These are phyloP conservation scores for Megaptera novaeangliae DNA, from an alignment of 2,113 vertebrate species.

Conservation along the genomic window DNA sequence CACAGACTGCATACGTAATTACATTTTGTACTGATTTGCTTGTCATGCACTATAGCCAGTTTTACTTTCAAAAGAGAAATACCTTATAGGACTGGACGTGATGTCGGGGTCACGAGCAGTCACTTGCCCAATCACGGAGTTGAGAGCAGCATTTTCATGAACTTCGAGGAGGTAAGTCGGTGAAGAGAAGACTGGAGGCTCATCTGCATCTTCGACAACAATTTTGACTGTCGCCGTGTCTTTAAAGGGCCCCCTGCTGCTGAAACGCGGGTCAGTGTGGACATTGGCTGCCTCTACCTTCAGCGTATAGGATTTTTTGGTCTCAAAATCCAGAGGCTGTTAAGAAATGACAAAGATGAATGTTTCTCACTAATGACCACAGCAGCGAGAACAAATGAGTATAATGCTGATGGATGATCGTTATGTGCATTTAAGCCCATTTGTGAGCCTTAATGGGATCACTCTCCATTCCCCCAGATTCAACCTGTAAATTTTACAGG, in stretches of 20 bases:
- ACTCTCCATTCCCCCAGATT: constrained; percentile 52
- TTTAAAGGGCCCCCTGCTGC: constrained; percentile 90
- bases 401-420: constrained; percentile 78
- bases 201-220: constrained; percentile 92
- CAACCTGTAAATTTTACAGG: constrained; percentile 69
- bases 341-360: constrained; percentile 81
- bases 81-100: constrained; percentile 92
- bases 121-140: constrained; percentile 92
- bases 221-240: constrained; percentile 95
- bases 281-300: constrained; percentile 95
- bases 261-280: constrained; percentile 87
- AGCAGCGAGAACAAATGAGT: constrained; percentile 76
- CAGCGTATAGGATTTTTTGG: constrained; percentile 91
- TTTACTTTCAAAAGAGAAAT: constrained; percentile 45
- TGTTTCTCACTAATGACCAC: constrained; percentile 78
- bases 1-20: accelerated
- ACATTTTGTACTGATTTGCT: not conserved
- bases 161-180: constrained; percentile 92
- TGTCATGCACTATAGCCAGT: accelerated
- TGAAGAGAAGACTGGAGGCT: constrained; percentile 93
- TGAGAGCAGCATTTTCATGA: constrained; percentile 93
- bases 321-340: constrained; percentile 96
- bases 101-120: constrained; percentile 91
- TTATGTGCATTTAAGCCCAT: constrained; percentile 65
- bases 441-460: constrained; percentile 74